Percentiles rank a stretch among this genome's conserved stretches.
These are phyloP conservation scores for Montipora capitata DNA, from an alignment of 92 coral and sea anemone species.

Conservation along the genomic window DNA sequence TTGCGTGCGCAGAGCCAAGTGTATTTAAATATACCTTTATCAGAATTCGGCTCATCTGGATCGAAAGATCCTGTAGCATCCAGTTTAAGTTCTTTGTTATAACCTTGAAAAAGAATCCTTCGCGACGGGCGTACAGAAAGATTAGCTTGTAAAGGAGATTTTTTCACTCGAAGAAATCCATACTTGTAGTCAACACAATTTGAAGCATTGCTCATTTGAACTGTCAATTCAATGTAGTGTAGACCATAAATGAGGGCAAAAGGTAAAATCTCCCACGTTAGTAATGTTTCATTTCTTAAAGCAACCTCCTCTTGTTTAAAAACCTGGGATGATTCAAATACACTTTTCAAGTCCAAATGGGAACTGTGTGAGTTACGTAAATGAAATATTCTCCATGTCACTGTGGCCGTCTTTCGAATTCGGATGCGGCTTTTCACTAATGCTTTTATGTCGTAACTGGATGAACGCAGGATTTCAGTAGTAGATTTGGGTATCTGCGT, in stretches of 20 bases:
- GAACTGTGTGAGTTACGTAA: constrained; percentile 9
- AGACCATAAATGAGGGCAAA: constrained; percentile 71
- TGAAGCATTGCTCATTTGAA: constrained; percentile 26
- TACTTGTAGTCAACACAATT: constrained; percentile 61
- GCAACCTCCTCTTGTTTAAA: constrained; percentile 3
- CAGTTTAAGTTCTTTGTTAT: constrained; percentile 46
- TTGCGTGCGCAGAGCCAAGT: constrained; percentile 80
- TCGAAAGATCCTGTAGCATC: constrained; percentile 64
- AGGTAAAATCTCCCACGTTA: constrained; percentile 27
- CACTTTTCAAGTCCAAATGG: neutral
- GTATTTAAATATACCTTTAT: constrained; percentile 40
- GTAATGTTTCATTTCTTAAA: neutral
- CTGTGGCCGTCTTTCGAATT: neutral
- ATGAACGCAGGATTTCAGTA: constrained; percentile 21
- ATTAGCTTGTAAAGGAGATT: constrained; percentile 48
- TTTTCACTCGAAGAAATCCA: constrained; percentile 64
- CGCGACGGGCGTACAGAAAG: constrained; percentile 22
- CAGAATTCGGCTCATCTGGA: constrained; percentile 38
- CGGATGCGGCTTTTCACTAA: neutral
- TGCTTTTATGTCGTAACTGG: constrained; percentile 9
- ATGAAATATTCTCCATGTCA: constrained; percentile 28
- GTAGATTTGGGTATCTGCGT: neutral
- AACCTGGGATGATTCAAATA: neutral
- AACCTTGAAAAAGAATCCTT: constrained; percentile 35
- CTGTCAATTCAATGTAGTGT: constrained; percentile 64